These are phyloP conservation scores for Xyrauchen texanus DNA, from an alignment of 2,113 vertebrate species.

Conservation along the genomic window DNA sequence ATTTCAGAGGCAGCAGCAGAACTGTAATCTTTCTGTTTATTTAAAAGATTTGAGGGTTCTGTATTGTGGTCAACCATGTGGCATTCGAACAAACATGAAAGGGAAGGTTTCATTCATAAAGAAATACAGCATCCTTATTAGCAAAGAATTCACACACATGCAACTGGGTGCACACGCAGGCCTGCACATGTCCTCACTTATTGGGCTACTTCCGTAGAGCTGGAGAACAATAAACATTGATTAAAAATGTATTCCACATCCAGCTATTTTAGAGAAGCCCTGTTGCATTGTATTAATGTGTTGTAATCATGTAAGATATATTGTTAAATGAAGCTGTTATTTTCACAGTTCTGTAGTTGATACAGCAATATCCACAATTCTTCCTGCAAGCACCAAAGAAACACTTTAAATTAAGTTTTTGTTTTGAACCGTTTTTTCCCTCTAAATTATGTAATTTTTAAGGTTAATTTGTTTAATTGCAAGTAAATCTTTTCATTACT, in stretches of 20 bases:
- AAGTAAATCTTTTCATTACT: too few species aligned
- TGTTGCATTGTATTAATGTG: slow-evolving; percentile 7
- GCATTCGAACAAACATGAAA: slow-evolving; percentile 69
- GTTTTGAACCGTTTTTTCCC: too few species aligned
- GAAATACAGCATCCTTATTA: slow-evolving; percentile 50
- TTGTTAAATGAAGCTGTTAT: background rate
- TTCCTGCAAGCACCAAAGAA: too few species aligned
- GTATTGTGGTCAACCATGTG: slow-evolving; percentile 72
- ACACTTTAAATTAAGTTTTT: too few species aligned
- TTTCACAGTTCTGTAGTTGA: background rate
- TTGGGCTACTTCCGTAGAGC: slow-evolving; percentile 20
- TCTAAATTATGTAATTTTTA: too few species aligned
- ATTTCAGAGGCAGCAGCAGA: slow-evolving; percentile 60
- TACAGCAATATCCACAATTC: background rate
- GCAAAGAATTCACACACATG: slow-evolving; percentile 41
- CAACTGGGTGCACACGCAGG: slow-evolving; percentile 19
- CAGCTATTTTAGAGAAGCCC: slow-evolving; percentile 17
- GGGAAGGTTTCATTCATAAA: slow-evolving; percentile 64
- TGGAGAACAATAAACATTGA: slow-evolving; percentile 24
- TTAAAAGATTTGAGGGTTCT: slow-evolving; percentile 69
- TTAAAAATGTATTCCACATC: slow-evolving; percentile 20
- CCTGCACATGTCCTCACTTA: slow-evolving; percentile 31
- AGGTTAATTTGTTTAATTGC: too few species aligned
- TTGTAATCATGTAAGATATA: background rate
- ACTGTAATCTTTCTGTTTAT: slow-evolving; percentile 69